Base-by-base conservation (phyloP, 2,797 vertebrate species). In the Otus scops region DNA sequence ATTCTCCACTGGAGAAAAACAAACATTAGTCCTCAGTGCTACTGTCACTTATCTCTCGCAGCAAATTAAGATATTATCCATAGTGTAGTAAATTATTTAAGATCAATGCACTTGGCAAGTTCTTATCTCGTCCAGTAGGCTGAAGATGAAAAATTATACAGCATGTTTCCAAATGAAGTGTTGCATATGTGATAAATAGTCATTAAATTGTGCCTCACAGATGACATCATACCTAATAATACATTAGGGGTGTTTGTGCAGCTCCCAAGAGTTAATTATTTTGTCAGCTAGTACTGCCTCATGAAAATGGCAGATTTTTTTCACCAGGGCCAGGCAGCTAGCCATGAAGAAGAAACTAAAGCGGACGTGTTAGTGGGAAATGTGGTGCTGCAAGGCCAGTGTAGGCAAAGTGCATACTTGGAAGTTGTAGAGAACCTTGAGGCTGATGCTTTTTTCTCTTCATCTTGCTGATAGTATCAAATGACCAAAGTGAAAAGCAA, bases 131-230 rank as follows among this genome's bases (percentile, higher is more conserved):
- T 94, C 88, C 50, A 24, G 21, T 77, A 73, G 59, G 53, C 73
- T 93, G 73, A 86, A 68, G 79, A 91, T 96, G 95, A 96, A 96
- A 92, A 94, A 94, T 93, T 89, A 54, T 38, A n/a, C 57, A 60
- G 19, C 32, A 5, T 57, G 61, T 90, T 94, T 86, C 83, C 54
- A 90, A 95, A 94, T 51, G 0, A 86, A 94, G 50, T 81, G 53
- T 93, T 89, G 76, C 69, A 59, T 92, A 71, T 38, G 43, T 77
- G 89, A 95, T 89, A 93, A 93, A 74, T 74, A 93, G 70, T 92
- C 71, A 75, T 93, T 91, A 95, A 85, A 76, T 89, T 64, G 64
- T 85, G 64, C 50, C 57, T 92, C 39, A 61, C 74, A 57, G 60
- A 68, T 97, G 88, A 94, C 90, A 82, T 94, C 94, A 96, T 89